Base-by-base conservation (phyloP, 2,113 vertebrate species). In the Brachypteracias leptosomus region DNA sequence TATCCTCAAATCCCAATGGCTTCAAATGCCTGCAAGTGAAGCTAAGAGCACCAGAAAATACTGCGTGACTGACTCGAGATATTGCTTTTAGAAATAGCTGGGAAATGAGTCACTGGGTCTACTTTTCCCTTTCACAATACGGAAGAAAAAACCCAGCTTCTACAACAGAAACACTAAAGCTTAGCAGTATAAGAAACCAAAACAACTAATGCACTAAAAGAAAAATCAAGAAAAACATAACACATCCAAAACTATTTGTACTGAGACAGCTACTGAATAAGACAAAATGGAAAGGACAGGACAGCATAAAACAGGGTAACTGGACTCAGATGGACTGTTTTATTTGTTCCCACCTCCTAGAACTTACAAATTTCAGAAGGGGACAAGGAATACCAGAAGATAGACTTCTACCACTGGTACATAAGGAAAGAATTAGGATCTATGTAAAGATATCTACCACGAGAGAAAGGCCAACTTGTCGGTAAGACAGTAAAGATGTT, bases 321-420 rank as follows among this genome's bases (percentile, higher is more conserved):
- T 33, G 18, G 58, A 71, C 8, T 77, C 35, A 11, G 66, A 84
- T 31, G 51, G 75, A 70, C 74, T 83, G 36, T 74, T 89, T 75
- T 2, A 4, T 38, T 15, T 35, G 24, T 54, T 85, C 38, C 85
- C 46, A 86, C 12, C n/a, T 71, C 61, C 7, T 36, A 63, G 25
- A 26, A 51, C 35, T 68, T 90, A 10, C 4, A 65, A 36, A 31
- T 72, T 90, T 76, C 31, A 54, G 52, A 86, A 82, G 20, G 35
- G 25, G 47, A 90, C 57, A 89, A 57, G 73, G 58, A 95, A 93
- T 59, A 89, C 20, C 58, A 92, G 54, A 95, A 84, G 40, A 80
- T 2, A 67, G 42, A 86, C 19, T 89, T 67, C 58, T 86, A 92
- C 17, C 51, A 75, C 2, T 40, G 38, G 49, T 57, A 57, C 16